phyloP scores from a whole-genome alignment of 1,140 invertebrate species.

The Probaryconus sp. region DNA sequence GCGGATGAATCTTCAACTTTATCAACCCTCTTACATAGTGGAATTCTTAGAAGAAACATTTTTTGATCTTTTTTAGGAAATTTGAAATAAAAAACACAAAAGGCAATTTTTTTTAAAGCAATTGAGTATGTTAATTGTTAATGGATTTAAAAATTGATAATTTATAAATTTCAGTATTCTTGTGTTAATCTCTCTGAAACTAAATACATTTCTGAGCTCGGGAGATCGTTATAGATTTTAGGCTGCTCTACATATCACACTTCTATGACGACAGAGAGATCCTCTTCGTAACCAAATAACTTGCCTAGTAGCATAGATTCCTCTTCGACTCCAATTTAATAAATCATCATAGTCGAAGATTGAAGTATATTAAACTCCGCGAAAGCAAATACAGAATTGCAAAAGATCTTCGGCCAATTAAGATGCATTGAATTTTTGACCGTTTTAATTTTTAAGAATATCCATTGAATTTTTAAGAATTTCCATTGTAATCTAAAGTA shows the following conservation, averaged over 20 bases:
- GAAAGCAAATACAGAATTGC: slow-evolving; percentile 8
- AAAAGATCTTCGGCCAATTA: not conserved
- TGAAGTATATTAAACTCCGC: slow-evolving; percentile 34
- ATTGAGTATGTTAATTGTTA: not conserved
- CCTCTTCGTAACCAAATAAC: slow-evolving; percentile 34
- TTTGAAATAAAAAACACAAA: not conserved
- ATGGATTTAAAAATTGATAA: not conserved
- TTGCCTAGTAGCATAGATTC: slow-evolving; percentile 30
- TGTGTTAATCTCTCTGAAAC: not conserved
- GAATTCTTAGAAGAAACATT: too few relatives aligned
- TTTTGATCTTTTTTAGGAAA: too few relatives aligned
- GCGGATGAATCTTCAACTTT: too few relatives aligned
- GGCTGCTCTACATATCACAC: slow-evolving; percentile 48
- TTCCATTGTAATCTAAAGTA: too few relatives aligned
- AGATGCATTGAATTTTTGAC: not conserved
- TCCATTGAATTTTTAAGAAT: too few relatives aligned
- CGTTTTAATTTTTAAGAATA: not conserved
- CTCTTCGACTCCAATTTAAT: slow-evolving; percentile 23
- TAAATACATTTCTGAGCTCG: slow-evolving; percentile 5
- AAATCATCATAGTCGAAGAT: slow-evolving; percentile 3
- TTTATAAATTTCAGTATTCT: not conserved
- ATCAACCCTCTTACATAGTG: too few relatives aligned
- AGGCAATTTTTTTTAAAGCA: not conserved
- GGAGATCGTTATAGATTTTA: slow-evolving; percentile 31
- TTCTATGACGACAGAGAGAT: slow-evolving; percentile 39